Conservation (phyloP, 2,888 invertebrate species). For the Deilephila porcellus region DNA sequence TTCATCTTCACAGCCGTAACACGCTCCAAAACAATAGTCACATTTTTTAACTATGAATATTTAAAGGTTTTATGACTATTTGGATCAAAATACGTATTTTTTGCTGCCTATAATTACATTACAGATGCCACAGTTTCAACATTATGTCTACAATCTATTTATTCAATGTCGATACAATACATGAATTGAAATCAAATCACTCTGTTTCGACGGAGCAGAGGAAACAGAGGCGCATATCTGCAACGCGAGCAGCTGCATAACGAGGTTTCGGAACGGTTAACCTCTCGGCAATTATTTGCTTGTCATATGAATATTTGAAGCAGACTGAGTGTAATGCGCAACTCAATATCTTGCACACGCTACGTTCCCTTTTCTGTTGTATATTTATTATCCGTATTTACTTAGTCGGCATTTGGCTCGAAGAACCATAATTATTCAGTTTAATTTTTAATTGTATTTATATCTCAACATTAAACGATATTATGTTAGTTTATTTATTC, state of each 20-base stretch:
- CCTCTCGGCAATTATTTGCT: background rate
- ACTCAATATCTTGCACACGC: constrained; percentile 1
- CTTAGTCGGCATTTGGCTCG: background rate
- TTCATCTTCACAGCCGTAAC: too few relatives aligned
- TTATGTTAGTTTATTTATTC: too few relatives aligned
- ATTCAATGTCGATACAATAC: background rate
- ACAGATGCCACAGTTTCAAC: too few relatives aligned
- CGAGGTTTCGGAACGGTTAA: constrained; percentile 3
- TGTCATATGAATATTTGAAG: constrained; percentile 6
- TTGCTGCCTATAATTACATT: too few relatives aligned
- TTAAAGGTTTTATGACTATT: too few relatives aligned
- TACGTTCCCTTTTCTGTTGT: too few relatives aligned
- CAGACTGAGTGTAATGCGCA: background rate
- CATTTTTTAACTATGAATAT: too few relatives aligned
- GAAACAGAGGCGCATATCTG: background rate
- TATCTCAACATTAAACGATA: background rate
- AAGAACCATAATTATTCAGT: background rate
- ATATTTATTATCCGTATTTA: background rate
- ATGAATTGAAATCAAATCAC: background rate
- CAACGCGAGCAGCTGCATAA: constrained; percentile 6
- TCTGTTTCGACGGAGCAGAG: background rate
- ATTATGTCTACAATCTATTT: background rate
- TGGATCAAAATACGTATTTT: too few relatives aligned
- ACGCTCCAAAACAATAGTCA: too few relatives aligned
- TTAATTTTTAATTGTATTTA: background rate